Evolutionary conservation across 2,797 vertebrate genomes (phyloP).

Genomic region (Galaxias olidus): DNA sequence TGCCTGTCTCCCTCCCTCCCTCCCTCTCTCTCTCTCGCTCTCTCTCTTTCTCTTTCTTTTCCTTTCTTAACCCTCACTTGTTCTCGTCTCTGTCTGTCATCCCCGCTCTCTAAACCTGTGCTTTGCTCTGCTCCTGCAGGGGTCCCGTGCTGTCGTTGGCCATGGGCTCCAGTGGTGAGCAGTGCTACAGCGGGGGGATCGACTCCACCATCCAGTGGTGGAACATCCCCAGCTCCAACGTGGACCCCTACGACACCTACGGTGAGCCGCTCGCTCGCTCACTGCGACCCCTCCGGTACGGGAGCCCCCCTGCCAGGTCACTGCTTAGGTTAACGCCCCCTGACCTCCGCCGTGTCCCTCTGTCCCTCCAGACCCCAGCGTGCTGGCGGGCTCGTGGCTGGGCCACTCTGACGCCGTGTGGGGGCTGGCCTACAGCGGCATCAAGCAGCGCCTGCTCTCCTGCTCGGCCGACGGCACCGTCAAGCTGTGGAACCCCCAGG

Average conservation of each 20-base stretch:
- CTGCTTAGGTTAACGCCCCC: neutral
- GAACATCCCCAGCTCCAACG: slow-evolving; percentile 95
- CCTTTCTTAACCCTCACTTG: neutral
- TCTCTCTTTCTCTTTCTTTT: neutral
- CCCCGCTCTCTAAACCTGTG: too few relatives aligned
- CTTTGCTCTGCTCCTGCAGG: slow-evolving; percentile 70
- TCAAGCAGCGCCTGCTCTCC: slow-evolving; percentile 95
- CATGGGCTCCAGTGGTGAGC: slow-evolving; percentile 91
- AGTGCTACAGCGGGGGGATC: slow-evolving; percentile 96
- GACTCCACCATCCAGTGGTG: slow-evolving; percentile 97
- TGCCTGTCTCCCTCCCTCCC: neutral
- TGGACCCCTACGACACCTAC: slow-evolving; percentile 97
- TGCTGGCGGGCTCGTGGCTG: slow-evolving; percentile 89
- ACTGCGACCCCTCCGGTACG: neutral
- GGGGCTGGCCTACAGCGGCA: slow-evolving; percentile 92
- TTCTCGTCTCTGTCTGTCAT: neutral
- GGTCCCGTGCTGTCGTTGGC: slow-evolving; percentile 93
- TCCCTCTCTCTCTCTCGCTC: neutral
- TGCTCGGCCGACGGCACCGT: slow-evolving; percentile 97
- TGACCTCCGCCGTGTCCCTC: neutral
- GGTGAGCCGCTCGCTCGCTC: slow-evolving; percentile 68
- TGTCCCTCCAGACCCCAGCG: slow-evolving; percentile 84
- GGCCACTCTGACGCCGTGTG: slow-evolving; percentile 94
- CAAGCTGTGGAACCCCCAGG: slow-evolving; percentile 93
- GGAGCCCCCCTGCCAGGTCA: neutral